Percentiles rank a stretch among this genome's conserved stretches.
Conservation (phyloP, 2,888 invertebrate species). For the Sialis lutaria region DNA sequence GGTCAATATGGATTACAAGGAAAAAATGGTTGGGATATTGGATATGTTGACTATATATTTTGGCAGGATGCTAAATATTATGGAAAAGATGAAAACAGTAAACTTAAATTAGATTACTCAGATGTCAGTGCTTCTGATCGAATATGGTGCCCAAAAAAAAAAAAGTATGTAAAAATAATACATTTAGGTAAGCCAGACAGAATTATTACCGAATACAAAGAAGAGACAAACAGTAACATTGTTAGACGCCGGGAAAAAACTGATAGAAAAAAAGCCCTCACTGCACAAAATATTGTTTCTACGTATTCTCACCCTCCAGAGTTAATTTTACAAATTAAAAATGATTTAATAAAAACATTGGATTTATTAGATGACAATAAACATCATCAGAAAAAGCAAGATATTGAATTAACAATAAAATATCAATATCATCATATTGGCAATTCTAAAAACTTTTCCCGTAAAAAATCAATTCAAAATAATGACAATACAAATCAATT, state of each 20-base stretch:
- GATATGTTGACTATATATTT: slow-evolving; percentile 4
- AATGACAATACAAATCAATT: too few relatives aligned
- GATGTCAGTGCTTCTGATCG: not conserved
- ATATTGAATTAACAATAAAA: slow-evolving; percentile 5
- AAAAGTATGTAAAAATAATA: not conserved
- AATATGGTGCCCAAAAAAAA: not conserved
- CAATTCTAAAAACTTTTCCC: not conserved
- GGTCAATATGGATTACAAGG: slow-evolving; percentile 11
- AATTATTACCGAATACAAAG: not conserved
- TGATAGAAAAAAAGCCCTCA: slow-evolving; percentile 8
- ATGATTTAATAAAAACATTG: slow-evolving; percentile 6
- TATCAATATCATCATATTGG: slow-evolving; percentile 4
- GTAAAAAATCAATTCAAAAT: not conserved
- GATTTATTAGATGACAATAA: slow-evolving; percentile 6
- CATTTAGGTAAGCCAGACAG: not conserved
- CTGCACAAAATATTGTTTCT: slow-evolving; percentile 3
- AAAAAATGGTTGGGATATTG: slow-evolving; percentile 12
- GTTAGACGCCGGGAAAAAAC: slow-evolving; percentile 5
- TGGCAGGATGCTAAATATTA: too few relatives aligned
- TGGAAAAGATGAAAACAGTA: not conserved
- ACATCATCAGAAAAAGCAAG: slow-evolving; percentile 7
- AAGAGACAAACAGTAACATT: slow-evolving; percentile 2
- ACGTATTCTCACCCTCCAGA: slow-evolving; percentile 7
- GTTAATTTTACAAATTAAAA: slow-evolving; percentile 1
- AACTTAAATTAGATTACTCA: not conserved